Evolutionary conservation across 2,113 vertebrate genomes (phyloP).

Genomic region (Ifrita kowaldi): DNA sequence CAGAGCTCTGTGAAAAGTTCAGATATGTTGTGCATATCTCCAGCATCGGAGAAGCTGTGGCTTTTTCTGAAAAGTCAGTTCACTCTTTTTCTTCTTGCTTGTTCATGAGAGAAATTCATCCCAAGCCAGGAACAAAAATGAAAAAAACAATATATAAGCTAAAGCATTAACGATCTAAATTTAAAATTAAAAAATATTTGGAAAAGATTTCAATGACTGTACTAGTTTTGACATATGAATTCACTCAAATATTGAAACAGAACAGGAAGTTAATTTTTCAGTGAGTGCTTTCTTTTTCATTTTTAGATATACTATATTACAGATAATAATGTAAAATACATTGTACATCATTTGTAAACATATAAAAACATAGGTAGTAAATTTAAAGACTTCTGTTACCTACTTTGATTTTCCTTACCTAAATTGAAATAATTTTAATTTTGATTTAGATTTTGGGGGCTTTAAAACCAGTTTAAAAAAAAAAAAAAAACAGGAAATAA

Average conservation of each 20-base stretch:
- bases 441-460: background rate
- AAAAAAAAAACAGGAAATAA: background rate
- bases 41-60: background rate
- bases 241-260: background rate
- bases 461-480: background rate
- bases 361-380: background rate
- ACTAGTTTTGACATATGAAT: background rate
- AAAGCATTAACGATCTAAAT: background rate
- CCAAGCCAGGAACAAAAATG: rapidly evolving
- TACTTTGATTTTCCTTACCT: background rate
- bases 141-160: background rate
- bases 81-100: background rate
- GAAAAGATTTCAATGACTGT: background rate
- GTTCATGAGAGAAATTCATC: background rate
- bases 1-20: background rate
- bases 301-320: background rate
- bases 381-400: background rate
- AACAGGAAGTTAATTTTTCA: background rate
- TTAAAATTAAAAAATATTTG: background rate
- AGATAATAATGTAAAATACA: background rate
- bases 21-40: background rate
- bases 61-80: background rate
- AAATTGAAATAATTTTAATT: background rate
- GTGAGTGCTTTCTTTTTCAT: background rate
- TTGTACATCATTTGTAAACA: background rate